phyloP scores from a whole-genome alignment of 2,797 vertebrate species.

The Rhinella marina region DNA sequence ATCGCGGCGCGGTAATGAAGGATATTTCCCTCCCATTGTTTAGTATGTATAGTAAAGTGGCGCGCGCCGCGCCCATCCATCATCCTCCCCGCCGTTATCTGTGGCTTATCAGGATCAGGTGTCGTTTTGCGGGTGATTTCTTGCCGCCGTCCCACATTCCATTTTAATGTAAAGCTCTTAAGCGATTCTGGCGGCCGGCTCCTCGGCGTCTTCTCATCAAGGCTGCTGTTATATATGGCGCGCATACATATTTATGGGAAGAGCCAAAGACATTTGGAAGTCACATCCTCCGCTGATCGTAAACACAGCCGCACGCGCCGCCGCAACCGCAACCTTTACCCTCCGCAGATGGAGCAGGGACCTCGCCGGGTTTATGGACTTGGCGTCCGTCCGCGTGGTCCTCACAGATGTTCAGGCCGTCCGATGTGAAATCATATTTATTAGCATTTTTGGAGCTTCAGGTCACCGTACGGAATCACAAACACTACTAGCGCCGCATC shows the following conservation, averaged over 20 bases:
- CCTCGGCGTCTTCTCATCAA: slow-evolving; percentile 80
- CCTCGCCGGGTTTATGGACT: neutral
- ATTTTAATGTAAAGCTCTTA: slow-evolving; percentile 79
- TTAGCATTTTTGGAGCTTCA: too few species aligned
- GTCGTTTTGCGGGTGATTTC: slow-evolving; percentile 80
- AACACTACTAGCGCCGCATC: too few species aligned
- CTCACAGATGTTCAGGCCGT: too few species aligned
- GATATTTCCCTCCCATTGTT: slow-evolving; percentile 60
- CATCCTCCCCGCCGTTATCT: slow-evolving; percentile 74
- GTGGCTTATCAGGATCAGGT: slow-evolving; percentile 76
- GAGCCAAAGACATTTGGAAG: slow-evolving; percentile 81
- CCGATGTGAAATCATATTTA: too few species aligned
- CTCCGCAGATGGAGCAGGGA: neutral
- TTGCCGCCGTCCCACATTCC: slow-evolving; percentile 73
- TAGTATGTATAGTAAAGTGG: slow-evolving; percentile 65
- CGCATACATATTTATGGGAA: slow-evolving; percentile 80
- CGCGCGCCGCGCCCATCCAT: slow-evolving; percentile 70
- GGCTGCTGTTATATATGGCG: slow-evolving; percentile 80
- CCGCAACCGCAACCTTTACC: neutral
- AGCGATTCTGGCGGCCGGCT: slow-evolving; percentile 74
- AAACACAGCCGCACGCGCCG: slow-evolving; percentile 67
- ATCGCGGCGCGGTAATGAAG: slow-evolving; percentile 62
- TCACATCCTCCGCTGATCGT: slow-evolving; percentile 76
- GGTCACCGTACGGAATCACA: too few species aligned
- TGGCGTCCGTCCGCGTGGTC: neutral